These are phyloP conservation scores for Cervus canadensis DNA, from an alignment of 2,113 vertebrate genomes.

Conservation along the genomic window DNA sequence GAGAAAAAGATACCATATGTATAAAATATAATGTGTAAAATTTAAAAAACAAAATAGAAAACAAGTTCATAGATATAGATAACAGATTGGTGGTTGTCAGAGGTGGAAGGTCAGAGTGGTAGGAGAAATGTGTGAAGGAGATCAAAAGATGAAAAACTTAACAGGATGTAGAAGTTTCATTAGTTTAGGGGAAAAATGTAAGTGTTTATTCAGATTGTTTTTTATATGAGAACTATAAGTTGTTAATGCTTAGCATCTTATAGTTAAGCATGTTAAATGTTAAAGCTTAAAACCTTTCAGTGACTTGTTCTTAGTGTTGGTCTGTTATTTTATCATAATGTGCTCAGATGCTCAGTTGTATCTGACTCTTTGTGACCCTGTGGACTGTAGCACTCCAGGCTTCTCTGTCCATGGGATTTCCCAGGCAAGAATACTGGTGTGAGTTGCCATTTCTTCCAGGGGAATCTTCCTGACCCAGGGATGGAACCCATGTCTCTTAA, in stretches of 20 bases:
- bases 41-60: neutral
- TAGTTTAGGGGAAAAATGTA: neutral
- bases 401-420: neutral
- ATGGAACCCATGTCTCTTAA: neutral
- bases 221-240: neutral
- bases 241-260: neutral
- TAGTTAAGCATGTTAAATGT: neutral
- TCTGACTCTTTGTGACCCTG: neutral
- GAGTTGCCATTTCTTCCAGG: neutral
- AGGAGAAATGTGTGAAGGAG: neutral
- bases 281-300: neutral
- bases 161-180: neutral
- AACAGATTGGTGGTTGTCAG: neutral
- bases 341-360: neutral
- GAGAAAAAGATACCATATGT: neutral
- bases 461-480: neutral
- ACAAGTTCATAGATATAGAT: neutral
- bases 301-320: neutral
- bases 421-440: neutral
- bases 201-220: neutral
- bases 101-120: neutral
- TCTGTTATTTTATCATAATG: neutral
- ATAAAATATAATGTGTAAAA: neutral
- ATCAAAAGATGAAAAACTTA: neutral
- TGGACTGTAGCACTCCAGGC: neutral